Evolutionary conservation across 2,888 invertebrate genomes (phyloP), one percentile per base, ranked within the genome.

Genomic region (Slavum lentiscoides): DNA sequence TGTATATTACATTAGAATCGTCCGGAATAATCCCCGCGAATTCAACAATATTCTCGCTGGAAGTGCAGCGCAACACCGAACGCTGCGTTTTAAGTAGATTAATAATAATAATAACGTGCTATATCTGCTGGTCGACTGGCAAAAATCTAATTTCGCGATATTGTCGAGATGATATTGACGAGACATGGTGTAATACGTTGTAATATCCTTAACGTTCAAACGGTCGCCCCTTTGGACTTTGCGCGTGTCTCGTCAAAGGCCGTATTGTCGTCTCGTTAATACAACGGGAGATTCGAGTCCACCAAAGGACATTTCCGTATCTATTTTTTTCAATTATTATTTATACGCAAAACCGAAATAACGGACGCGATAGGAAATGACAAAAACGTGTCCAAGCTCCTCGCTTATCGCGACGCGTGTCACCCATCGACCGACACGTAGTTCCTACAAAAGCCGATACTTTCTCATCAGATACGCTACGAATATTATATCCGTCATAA

Each of bases 131-230:
- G 55, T 1, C 55, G 15, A n/a, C 30, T 30, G 30, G n/a, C 73
- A 73, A 73, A 72, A 73, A 73, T 73, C 49, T 30, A 73, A 73
- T 73, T 62, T 62, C 73, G 17, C 13, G n/a, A n/a, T 73, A 73
- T 62, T 62, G 73, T 62, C 61, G 15, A n/a, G 49, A 73, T 30
- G 4, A 30, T 30, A 62, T 62, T 73, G 61, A 62, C 30, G 49
- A 15, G 19, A 49, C 30, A 30, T 4, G 30, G 2, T 30, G 4
- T 30, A 30, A 30, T n/a, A 43, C 21, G n/a, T 0, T 19, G 62
- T 49, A 49, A 73, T 19, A 49, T 73, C 30, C 30, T 49, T 43
- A 23, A 30, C 17, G 7, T 43, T 21, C 43, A 49, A 23, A 58
- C 13, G n/a, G 37, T n/a, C 5, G 11, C 4, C 39, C 4, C 39